Evolutionary conservation across 2,888 invertebrate genomes (phyloP), one percentile per base, ranked within the genome.

Genomic region (Amphiduros pacificus): DNA sequence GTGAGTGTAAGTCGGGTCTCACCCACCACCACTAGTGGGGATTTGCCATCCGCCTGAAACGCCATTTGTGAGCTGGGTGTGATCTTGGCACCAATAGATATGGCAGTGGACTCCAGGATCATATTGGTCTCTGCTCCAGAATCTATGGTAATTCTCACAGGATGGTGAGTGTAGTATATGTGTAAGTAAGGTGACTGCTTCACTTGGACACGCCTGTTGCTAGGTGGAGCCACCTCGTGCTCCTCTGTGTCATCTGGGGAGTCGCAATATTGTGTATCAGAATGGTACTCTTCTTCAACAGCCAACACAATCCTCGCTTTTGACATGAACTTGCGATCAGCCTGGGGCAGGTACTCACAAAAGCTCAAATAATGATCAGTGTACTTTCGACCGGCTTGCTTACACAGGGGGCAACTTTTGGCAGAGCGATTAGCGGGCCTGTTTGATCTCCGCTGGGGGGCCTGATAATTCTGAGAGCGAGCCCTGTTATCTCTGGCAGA

Each of bases 361-460:
- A 40, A 48, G 27, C 65, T 67, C 5, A 73, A 44, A 26, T 61
- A 71, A 31, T 71, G 66, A 14, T 63, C 36, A 3, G 22, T 4
- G n/a, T 57, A 28, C 6, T 49, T 56, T 6, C 64, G 40, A 14
- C 57, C 40, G 11, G 55, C 44, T 36, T 66, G 66, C 61, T 69
- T 66, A 49, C 70, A 70, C n/a, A 71, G 29, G 5, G 68, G 63
- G 31, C 68, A 67, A 14, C 11, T 17, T 9, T 51, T 63, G n/a
- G 17, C n/a, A n/a, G n/a, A n/a, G n/a, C n/a, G n/a, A n/a, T n/a
- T n/a, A n/a, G n/a, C n/a, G n/a, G n/a, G n/a, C n/a, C n/a, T n/a
- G n/a, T n/a, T n/a, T n/a, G n/a, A n/a, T n/a, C n/a, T n/a, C n/a
- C n/a, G n/a, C n/a, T n/a, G n/a, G n/a, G n/a, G n/a, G n/a, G n/a